Conservation (phyloP, 2,113 vertebrate species). For the Pterocles orientalis region DNA sequence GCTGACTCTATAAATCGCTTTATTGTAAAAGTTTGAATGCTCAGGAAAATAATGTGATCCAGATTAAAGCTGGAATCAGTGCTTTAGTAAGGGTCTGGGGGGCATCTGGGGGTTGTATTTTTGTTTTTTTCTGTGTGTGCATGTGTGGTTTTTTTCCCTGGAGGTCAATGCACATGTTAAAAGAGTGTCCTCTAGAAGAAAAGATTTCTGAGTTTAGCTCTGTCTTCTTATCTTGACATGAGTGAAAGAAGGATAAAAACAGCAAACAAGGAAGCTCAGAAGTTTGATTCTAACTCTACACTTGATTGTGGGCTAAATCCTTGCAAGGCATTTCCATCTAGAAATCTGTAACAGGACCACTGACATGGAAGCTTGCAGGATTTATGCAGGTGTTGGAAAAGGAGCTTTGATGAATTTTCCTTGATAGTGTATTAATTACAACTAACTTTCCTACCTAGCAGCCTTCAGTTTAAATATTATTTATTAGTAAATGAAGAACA, state of each 20-base stretch:
- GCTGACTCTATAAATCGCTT: constrained; percentile 32
- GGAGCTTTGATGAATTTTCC: background rate
- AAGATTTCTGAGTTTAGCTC: background rate
- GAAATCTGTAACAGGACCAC: background rate
- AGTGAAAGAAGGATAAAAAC: background rate
- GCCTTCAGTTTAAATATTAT: background rate
- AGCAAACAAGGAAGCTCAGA: background rate
- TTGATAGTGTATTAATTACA: background rate
- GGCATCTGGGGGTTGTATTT: background rate
- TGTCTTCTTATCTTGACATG: background rate
- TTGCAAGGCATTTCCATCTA: background rate
- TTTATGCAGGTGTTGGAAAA: background rate
- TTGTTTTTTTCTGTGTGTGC: background rate
- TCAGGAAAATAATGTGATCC: background rate
- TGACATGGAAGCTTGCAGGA: background rate
- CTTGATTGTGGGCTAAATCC: background rate
- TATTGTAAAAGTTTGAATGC: constrained; percentile 24
- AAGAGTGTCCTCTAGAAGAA: background rate
- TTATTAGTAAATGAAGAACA: background rate
- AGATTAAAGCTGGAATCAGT: constrained; percentile 53
- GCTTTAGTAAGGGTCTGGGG: background rate
- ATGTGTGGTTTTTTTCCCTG: background rate
- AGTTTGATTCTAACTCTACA: background rate
- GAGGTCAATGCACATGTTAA: background rate
- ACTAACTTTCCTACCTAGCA: background rate